phyloP scores from a whole-genome alignment of 1,140 invertebrate genomes.

The Trinorchestia longiramus region DNA sequence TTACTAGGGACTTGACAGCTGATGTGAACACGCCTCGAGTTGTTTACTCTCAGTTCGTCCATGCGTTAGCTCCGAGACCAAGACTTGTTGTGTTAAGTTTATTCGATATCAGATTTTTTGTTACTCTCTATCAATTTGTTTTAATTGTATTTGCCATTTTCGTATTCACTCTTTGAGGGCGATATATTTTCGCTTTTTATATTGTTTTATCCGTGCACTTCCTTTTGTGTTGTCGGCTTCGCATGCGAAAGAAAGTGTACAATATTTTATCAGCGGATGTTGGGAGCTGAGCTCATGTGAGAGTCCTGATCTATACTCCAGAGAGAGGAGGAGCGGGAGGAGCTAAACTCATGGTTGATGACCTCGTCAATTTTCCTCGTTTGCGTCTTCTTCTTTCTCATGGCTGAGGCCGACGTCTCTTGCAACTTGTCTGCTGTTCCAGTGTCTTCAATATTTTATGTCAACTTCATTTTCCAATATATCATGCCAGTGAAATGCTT shows the following conservation, averaged over 20 bases:
- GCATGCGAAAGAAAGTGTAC: no score
- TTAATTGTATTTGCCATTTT: background rate
- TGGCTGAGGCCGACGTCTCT: background rate
- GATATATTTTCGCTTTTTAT: no score
- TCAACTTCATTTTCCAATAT: no score
- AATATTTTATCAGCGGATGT: no score
- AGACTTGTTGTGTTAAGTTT: background rate
- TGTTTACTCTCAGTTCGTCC: background rate
- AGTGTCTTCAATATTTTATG: no score
- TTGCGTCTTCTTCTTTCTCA: background rate
- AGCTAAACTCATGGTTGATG: background rate
- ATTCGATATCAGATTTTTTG: background rate
- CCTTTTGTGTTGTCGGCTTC: no score
- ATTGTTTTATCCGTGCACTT: no score
- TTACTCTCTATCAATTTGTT: background rate
- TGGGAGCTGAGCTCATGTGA: background rate
- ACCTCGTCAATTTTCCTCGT: background rate
- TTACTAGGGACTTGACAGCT: background rate
- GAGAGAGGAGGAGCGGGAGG: no score
- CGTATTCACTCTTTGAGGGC: background rate
- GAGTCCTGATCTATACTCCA: no score
- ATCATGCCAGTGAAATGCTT: no score
- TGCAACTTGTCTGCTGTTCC: background rate
- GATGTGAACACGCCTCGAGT: background rate
- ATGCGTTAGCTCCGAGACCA: background rate